Evolutionary conservation across 2,888 invertebrate genomes (phyloP), one percentile per base, ranked within the genome.

Genomic region (Lypha dubia): DNA sequence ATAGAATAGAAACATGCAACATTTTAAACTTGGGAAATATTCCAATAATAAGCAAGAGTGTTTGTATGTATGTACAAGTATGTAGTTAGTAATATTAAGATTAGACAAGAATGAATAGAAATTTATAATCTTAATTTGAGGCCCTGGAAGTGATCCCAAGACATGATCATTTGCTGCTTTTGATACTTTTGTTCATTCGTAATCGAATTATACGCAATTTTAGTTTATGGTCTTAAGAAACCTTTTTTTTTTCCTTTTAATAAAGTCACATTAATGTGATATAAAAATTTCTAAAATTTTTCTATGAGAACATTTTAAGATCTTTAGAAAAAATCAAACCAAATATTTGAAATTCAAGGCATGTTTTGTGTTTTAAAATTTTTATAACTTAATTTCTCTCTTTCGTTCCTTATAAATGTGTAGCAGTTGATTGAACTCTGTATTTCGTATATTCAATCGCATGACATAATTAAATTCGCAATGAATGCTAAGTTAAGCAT

Each of bases 401-500:
- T 13, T 44, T 20, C 9, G 13, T 44, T 20, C 9, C 20, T 17
- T 32, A 17, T 1, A 49, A n/a, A 51, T 11, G 9, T n/a, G n/a
- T n/a, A n/a, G 1, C 20, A 46, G 75, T 75, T 75, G 53, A 56
- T 75, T 65, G 65, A 56, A 41, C 65, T 56, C 28, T 63, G 8
- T 17, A 4, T 2, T 20, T 20, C 15, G 22, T 11, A 22, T 11
- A 22, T 22, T 51, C 58, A n/a, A 46, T 46, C 38, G 20, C 56
- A 11, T 67, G 76, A 58, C 32, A 76, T 67, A 67, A 67, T 51
- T 67, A 63, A 74, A 80, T 71, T 71, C 63, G 60, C 71, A 65
- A 67, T 67, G 75, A 80, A 84, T 80, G 58, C 62, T 79, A 79
- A 79, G 74, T 83, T 46, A 62, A 74, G 70, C 75, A 32, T 58